Percentiles rank a stretch among this genome's conserved stretches.
These are phyloP conservation scores for Lepus townsendii DNA, from an alignment of 2,797 vertebrate genomes.

Conservation along the genomic window DNA sequence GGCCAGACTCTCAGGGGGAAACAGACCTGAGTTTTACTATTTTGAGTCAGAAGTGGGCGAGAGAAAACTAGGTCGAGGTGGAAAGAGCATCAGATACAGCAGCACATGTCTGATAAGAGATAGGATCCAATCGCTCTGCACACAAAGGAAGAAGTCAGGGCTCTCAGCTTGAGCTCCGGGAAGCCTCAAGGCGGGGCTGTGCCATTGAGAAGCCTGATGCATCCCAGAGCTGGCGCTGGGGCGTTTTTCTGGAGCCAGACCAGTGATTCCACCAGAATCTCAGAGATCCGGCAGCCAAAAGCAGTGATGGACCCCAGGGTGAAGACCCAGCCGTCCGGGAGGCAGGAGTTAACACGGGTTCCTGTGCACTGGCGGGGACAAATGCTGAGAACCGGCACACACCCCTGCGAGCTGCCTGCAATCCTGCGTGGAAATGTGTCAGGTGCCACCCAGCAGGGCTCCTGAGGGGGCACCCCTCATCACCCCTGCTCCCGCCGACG, in stretches of 20 bases:
- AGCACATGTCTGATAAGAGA: not conserved
- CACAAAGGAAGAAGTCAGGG: not conserved
- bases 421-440: not conserved
- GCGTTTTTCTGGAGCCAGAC: not conserved
- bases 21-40: not conserved
- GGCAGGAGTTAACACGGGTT: not conserved
- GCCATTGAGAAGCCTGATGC: not conserved
- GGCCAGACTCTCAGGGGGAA: not conserved
- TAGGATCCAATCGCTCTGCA: not conserved
- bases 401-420: not conserved
- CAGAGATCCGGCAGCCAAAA: not conserved
- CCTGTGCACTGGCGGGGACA: not conserved
- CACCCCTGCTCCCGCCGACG: not conserved
- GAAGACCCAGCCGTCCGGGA: not conserved
- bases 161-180: not conserved
- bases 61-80: not conserved
- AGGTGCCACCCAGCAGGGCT: not conserved
- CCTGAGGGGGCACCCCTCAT: too few species aligned
- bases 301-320: not conserved
- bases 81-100: not conserved
- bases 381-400: not conserved
- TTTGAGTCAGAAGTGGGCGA: not conserved
- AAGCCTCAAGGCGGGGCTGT: not conserved
- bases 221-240: not conserved
- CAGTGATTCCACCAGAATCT: not conserved